A percentile compares a stretch with the other conserved stretches of the same genome.
These are phyloP conservation scores for Heliconius nattereri DNA, from an alignment of 1,140 invertebrate genomes.

Conservation along the genomic window DNA sequence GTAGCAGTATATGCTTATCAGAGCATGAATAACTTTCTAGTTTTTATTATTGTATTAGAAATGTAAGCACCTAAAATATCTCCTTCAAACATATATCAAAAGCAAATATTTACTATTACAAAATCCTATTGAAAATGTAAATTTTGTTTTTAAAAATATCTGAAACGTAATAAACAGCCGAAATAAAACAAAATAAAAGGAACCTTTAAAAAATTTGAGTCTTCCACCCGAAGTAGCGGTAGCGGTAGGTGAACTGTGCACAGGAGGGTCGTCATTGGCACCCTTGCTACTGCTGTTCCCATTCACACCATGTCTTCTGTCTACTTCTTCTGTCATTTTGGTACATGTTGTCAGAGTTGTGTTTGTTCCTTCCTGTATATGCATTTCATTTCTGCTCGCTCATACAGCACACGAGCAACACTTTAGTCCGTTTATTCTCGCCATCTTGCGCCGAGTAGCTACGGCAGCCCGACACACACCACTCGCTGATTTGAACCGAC, in stretches of 20 bases:
- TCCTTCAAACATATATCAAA: neutral
- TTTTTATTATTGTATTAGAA: constrained; percentile 53
- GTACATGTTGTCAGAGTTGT: constrained; percentile 84
- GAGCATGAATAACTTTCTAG: constrained; percentile 81
- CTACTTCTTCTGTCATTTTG: constrained; percentile 85
- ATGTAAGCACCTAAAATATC: constrained; percentile 16
- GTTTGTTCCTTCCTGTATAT: constrained; percentile 81
- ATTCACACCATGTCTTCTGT: constrained; percentile 84
- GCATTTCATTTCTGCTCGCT: constrained; percentile 81
- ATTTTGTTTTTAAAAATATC: neutral
- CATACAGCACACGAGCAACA: constrained; percentile 68
- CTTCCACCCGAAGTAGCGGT: constrained; percentile 78
- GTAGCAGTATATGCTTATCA: constrained; percentile 75
- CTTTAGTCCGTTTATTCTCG: constrained; percentile 67
- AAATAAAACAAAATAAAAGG: constrained; percentile 47
- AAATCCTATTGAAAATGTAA: neutral
- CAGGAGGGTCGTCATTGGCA: constrained; percentile 67
- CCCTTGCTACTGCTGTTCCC: constrained; percentile 82
- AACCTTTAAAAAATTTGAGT: constrained; percentile 84
- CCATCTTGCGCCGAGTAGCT: constrained; percentile 66
- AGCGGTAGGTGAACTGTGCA: constrained; percentile 61
- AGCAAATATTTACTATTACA: neutral
- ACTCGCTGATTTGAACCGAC: constrained; percentile 62
- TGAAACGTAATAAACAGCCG: neutral
- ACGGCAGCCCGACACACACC: constrained; percentile 58